These are phyloP conservation scores for Chalcis sispes DNA, from an alignment of 2,888 invertebrate species.

Conservation along the genomic window DNA sequence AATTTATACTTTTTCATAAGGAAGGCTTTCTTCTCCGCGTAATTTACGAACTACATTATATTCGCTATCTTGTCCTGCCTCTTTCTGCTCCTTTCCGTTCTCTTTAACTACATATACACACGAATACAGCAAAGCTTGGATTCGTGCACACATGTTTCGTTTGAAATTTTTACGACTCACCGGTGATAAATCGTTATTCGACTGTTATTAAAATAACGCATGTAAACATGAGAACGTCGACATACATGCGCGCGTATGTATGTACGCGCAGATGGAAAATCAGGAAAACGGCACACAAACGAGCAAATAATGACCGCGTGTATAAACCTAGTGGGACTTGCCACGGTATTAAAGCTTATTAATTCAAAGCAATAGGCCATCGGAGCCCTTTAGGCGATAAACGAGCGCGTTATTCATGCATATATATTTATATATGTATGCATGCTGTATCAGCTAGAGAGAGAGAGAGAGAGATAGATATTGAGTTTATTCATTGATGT, in stretches of 20 bases:
- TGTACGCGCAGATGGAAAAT: no score
- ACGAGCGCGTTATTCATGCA: slow-evolving; percentile 34
- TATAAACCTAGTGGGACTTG: slow-evolving; percentile 19
- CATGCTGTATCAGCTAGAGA: not conserved
- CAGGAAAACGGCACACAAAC: no score
- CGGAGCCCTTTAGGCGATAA: slow-evolving; percentile 39
- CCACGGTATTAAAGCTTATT: slow-evolving; percentile 38
- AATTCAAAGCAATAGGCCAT: slow-evolving; percentile 50
- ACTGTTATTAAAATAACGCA: slow-evolving; percentile 23
- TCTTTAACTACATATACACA: not conserved
- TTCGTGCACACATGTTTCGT: not conserved
- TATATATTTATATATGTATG: not conserved
- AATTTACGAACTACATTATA: slow-evolving; percentile 40
- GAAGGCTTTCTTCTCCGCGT: slow-evolving; percentile 29
- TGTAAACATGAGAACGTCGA: slow-evolving; percentile 1
- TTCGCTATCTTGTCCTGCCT: not conserved
- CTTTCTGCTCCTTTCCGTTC: not conserved
- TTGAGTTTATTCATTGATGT: not conserved
- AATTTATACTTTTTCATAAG: slow-evolving; percentile 41
- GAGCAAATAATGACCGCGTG: no score
- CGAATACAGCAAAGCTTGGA: not conserved
- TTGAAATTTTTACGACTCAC: slow-evolving; percentile 17
- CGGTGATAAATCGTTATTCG: slow-evolving; percentile 13
- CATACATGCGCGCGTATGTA: no score
- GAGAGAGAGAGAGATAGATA: slow-evolving; percentile 23